Base-by-base conservation (phyloP, 2,888 invertebrate species). In the Brachylomia viminalis region DNA sequence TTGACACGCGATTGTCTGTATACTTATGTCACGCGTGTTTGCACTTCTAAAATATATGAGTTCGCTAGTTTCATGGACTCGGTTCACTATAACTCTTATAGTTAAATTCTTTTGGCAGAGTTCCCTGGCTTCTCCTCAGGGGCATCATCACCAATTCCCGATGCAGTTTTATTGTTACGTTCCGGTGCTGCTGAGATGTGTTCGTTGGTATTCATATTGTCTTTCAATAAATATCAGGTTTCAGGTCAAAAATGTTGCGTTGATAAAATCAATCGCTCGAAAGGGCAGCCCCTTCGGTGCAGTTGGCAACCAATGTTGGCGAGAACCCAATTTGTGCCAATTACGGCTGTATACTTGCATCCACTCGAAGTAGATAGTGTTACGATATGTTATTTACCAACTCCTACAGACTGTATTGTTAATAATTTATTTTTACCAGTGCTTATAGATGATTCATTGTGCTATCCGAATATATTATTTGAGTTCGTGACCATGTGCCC, bases 221-320 rank as follows among this genome's bases (percentile, higher is more conserved):
- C 77, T 85, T 80, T 77, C 78, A 80, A 84, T 84, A 83, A 72
- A 83, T 84, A 85, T 88, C 75, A 78, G 70, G 84, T 87, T 90
- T 87, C 73, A 80, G 90, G 86, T 90, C 83, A 78, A 81, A 87
- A 84, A 74, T 68, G 86, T 89, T 90, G 84, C 87, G 88, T 89
- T 88, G 88, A 91, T 91, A 88, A 87, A 90, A 91, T 92, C 89
- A 91, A 91, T 92, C 86, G 90, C 86, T 89, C 82, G 85, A 91
- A 92, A 93, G 93, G 93, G 91, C 92, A 90, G 87, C 88, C 92
- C 91, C 79, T 93, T 91, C 90, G 90, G 86, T 93, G 91, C 90
- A 92, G 89, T 94, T 95, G 94, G 94, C 95, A 94, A 89, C 81
- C 80, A 83, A 86, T 74, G 87, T 91, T 95, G 95, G 95, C 95